Evolutionary conservation across 2,888 invertebrate species (phyloP), one percentile per base, ranked within the genome.

Genomic region (Crematogaster levior): DNA sequence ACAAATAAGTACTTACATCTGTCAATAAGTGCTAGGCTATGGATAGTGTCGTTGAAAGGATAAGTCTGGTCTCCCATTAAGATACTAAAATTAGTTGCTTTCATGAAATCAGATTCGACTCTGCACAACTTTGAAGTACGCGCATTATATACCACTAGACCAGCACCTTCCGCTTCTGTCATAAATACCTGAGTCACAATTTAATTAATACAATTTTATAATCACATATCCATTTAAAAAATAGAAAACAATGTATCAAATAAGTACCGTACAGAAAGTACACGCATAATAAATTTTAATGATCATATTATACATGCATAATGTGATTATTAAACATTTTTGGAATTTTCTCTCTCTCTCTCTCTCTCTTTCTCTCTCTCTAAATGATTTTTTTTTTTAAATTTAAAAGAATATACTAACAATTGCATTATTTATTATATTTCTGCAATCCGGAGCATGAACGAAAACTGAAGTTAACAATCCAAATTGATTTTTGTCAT

Each of bases 401-500:
- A 48, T 40, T 43, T 53, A 53, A 6, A 53, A 18, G 0, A n/a
- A 21, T 40, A 3, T 48, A 74, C 74, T 61, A 74, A 74, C 74
- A 46, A 34, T n/a, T 12, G 34, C 24, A 18, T 34, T 9, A 24
- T 37, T 6, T 3, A 15, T 53, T 7, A 56, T 24, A 21, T 75
- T 27, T 12, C 7, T 12, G n/a, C 51, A 75, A 27, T n/a, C 3
- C 4, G 5, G 12, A 0, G 10, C 7, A 0, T 90, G 72, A 24
- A 93, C 91, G 10, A 91, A 68, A 1, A 91, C 90, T 0, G 93
- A 93, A 0, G 92, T 61, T 9, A 93, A 80, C 10, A 90, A 61
- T n/a, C 92, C 90, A 1, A n/a, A 1, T 0, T 61, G 75, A 0
- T 80, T 87, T 10, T 80, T 61, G 1, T 85, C 21, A 68, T 90